Evolutionary conservation across 2,113 vertebrate species (phyloP).

Genomic region (Amblyopsis rosae): DNA sequence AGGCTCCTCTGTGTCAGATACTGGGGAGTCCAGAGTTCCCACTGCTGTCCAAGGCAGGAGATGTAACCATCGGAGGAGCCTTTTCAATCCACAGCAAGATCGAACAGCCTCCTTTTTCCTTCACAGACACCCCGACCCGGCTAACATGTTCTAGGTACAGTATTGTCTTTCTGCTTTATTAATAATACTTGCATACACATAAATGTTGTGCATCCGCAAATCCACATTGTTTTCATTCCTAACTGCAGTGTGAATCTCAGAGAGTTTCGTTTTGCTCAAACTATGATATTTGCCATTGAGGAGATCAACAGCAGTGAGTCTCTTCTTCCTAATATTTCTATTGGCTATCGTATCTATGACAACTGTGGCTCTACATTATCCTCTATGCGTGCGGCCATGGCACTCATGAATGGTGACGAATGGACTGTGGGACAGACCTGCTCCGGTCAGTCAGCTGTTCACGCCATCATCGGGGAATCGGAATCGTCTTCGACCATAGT

Average conservation of each 20-base stretch:
- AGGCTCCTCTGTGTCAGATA: conserved; percentile 56
- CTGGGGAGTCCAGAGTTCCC: conserved; percentile 64
- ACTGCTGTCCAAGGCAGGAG: conserved; percentile 67
- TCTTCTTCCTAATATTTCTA: conserved; percentile 70
- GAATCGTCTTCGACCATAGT: conserved; percentile 77
- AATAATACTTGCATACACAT: neutral
- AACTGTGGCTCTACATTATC: conserved; percentile 73
- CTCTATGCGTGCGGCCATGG: conserved; percentile 74
- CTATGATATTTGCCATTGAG: conserved; percentile 77
- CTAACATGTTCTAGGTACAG: conserved; percentile 69
- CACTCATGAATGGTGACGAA: conserved; percentile 67
- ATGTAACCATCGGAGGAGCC: conserved; percentile 71
- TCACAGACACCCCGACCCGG: conserved; percentile 59
- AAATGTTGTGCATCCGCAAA: neutral
- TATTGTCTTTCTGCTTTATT: neutral
- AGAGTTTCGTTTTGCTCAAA: conserved; percentile 77
- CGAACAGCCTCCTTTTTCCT: conserved; percentile 50
- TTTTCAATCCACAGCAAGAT: conserved; percentile 76
- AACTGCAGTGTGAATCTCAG: conserved; percentile 71
- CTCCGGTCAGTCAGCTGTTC: conserved; percentile 61
- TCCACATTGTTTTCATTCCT: neutral
- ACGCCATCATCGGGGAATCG: conserved; percentile 77
- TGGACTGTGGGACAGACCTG: conserved; percentile 42
- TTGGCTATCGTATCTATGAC: conserved; percentile 79
- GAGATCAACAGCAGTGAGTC: conserved; percentile 73